Conservation (phyloP, 2,888 invertebrate genomes). For the Aelia acuminata region DNA sequence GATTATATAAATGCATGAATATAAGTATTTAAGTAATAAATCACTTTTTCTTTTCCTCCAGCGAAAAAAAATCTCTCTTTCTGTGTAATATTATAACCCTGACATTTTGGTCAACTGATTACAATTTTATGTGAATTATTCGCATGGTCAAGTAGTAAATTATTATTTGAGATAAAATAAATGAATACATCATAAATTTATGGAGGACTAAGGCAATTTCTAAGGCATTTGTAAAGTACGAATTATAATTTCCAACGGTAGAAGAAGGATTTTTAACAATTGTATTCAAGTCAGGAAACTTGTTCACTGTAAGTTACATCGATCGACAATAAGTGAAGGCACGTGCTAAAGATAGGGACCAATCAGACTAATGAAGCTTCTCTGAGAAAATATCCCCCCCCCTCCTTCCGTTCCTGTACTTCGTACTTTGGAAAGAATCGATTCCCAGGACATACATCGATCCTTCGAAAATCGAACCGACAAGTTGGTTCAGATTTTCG, state of each 20-base stretch:
- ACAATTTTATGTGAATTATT: no score
- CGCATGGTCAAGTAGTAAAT: no score
- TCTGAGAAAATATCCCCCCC: not conserved
- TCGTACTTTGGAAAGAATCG: not conserved
- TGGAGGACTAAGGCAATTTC: no score
- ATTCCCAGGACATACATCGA: not conserved
- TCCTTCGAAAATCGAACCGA: not conserved
- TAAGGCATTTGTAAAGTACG: no score
- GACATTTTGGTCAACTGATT: no score
- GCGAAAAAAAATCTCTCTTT: no score
- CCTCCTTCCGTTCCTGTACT: not conserved
- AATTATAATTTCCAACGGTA: not conserved
- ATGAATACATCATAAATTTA: no score
- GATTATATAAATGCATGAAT: no score
- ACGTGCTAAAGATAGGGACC: not conserved
- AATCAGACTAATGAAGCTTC: slow-evolving; percentile 15
- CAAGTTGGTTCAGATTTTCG: not conserved
- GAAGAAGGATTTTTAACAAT: not conserved
- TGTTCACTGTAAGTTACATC: not conserved
- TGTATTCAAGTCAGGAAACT: not conserved
- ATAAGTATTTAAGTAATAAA: no score
- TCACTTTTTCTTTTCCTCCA: no score
- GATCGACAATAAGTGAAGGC: not conserved
- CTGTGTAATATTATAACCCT: no score
- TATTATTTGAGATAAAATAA: no score